phyloP scores from a whole-genome alignment of 2,797 vertebrate genomes.

The Siniperca scherzeri region DNA sequence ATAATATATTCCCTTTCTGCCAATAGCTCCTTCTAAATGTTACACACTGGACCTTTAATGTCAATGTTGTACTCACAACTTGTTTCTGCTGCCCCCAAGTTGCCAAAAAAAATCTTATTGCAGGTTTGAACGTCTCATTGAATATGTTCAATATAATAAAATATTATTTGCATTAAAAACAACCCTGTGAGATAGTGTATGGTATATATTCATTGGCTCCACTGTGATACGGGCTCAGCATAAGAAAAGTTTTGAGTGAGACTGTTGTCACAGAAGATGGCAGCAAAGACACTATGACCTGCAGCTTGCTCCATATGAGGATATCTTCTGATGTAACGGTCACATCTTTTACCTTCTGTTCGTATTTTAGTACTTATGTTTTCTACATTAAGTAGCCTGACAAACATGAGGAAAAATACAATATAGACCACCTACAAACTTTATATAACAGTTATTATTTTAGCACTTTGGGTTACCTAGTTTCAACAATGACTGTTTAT shows the following conservation, averaged over 20 bases:
- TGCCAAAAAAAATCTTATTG: not conserved
- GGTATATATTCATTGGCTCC: not conserved
- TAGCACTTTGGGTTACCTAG: not conserved
- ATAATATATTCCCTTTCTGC: no score
- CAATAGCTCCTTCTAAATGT: no score
- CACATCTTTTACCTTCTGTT: not conserved
- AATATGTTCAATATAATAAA: not conserved
- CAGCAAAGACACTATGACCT: constrained; percentile 55
- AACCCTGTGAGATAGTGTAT: not conserved
- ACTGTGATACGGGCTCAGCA: not conserved
- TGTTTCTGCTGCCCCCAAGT: not conserved
- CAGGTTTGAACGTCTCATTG: not conserved
- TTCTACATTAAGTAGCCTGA: not conserved
- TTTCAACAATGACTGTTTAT: not conserved
- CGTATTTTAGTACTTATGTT: not conserved
- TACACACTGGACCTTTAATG: no score
- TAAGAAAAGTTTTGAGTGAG: constrained; percentile 32
- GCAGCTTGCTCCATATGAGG: not conserved
- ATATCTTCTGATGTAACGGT: not conserved
- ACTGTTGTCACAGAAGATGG: constrained; percentile 65
- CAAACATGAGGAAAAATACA: not conserved
- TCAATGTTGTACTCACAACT: not conserved
- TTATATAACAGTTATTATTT: not conserved
- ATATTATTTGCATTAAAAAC: not conserved
- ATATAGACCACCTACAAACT: not conserved